Evolutionary conservation across 2,888 invertebrate genomes (phyloP).

Genomic region (Thysanoteuthis rhombus): DNA sequence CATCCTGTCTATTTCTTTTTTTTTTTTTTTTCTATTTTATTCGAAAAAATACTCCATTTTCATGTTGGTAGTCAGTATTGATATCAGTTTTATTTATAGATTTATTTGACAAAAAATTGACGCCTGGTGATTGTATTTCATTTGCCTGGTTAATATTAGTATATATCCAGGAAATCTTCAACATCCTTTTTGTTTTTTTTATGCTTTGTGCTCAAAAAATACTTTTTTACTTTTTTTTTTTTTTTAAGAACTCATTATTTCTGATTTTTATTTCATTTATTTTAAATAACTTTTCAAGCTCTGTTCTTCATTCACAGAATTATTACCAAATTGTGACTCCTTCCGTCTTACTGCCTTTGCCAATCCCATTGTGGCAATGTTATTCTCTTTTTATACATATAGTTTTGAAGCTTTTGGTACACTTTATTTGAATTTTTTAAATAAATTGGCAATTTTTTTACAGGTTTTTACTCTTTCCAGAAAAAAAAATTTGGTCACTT

Average conservation of each 20-base stretch:
- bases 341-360: neutral
- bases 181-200: neutral
- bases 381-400: neutral
- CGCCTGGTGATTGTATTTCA: neutral
- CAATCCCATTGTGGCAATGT: neutral
- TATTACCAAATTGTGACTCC: neutral
- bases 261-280: neutral
- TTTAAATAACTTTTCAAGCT: neutral
- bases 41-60: neutral
- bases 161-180: neutral
- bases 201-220: too few species aligned
- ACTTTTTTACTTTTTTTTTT: too few species aligned
- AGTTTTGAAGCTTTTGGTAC: neutral
- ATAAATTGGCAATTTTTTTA: neutral
- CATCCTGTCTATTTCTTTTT: neutral
- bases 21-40: neutral
- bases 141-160: neutral
- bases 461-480: too few species aligned
- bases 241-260: neutral
- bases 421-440: neutral
- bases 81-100: too few species aligned
- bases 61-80: too few species aligned
- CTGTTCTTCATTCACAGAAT: constrained; percentile 23
- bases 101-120: neutral
- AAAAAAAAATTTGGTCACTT: too few species aligned